Conservation (phyloP, 37 sponge, comb jelly and placozoan species). For the Chondrilla cf. caribensis region DNA sequence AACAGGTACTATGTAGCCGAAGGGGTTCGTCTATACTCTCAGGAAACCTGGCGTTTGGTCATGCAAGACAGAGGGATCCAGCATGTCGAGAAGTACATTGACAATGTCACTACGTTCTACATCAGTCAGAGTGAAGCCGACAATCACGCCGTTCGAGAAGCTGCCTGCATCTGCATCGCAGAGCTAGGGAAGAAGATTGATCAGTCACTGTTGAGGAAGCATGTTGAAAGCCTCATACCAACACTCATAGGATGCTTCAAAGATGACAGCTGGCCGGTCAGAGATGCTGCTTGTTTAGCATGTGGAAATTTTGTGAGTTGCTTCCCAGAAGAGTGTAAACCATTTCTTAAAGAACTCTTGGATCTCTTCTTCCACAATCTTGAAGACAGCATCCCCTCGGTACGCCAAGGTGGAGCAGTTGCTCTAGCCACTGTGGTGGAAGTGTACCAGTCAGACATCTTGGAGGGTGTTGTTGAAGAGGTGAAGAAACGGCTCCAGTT, state of each 20-base stretch:
- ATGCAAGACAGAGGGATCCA: conserved; percentile 61
- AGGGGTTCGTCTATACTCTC: conserved; percentile 91
- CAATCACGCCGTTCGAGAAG: conserved; percentile 94
- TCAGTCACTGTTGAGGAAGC: conserved; percentile 37
- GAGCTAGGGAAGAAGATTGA: conserved; percentile 88
- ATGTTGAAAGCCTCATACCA: conserved; percentile 48
- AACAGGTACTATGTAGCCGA: conserved; percentile 98
- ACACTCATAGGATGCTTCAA: conserved; percentile 80
- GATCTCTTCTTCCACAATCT: conserved; percentile 76
- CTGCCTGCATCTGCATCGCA: conserved; percentile 94
- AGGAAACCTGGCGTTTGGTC: conserved; percentile 85
- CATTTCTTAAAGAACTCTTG: conserved; percentile 52
- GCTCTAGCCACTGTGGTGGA: conserved; percentile 68
- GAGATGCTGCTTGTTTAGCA: conserved; percentile 96
- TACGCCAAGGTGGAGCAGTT: conserved; percentile 89
- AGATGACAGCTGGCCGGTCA: conserved; percentile 98
- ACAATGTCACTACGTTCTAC: conserved; percentile 72
- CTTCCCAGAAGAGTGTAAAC: conserved; percentile 73
- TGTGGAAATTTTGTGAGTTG: conserved; percentile 93
- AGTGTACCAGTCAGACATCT: conserved; percentile 60
- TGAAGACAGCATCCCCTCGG: conserved; percentile 90
- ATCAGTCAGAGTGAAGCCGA: conserved; percentile 74
- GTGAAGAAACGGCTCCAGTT: conserved; percentile 47
- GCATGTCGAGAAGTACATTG: conserved; percentile 70
- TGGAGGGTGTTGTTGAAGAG: conserved; percentile 44